These are phyloP conservation scores for Andrena praecox DNA, from an alignment of 2,888 invertebrate genomes.

Conservation along the genomic window DNA sequence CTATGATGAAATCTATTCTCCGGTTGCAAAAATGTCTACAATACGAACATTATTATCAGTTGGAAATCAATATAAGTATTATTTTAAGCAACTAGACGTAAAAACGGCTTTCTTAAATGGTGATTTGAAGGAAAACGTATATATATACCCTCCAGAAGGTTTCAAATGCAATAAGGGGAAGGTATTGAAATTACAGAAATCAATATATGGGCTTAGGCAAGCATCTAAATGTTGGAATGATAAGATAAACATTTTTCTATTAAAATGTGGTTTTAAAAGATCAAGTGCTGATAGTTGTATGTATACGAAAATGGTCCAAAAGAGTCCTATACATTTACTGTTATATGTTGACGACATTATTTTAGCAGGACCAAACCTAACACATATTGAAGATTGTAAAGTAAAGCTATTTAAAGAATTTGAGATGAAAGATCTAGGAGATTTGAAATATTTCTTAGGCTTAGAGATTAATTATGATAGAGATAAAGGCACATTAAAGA, in stretches of 20 bases:
- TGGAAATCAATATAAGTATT: slow-evolving; percentile 67
- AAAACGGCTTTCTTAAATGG: slow-evolving; percentile 66
- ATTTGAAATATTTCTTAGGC: neutral
- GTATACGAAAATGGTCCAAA: neutral
- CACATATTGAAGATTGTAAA: neutral
- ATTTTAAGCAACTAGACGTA: slow-evolving; percentile 62
- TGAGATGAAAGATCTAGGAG: neutral
- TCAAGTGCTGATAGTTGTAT: neutral
- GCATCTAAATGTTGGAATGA: no score
- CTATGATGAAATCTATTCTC: slow-evolving; percentile 74
- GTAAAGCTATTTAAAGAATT: neutral
- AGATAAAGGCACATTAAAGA: neutral
- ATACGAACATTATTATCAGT: slow-evolving; percentile 70
- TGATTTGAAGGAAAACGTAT: neutral
- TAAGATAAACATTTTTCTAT: neutral
- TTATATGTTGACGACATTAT: neutral
- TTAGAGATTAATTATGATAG: slow-evolving; percentile 7
- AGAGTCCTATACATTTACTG: neutral
- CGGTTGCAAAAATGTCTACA: slow-evolving; percentile 70
- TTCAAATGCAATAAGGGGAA: no score
- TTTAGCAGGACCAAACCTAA: neutral
- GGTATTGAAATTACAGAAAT: no score
- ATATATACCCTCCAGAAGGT: no score
- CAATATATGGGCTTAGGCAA: no score
- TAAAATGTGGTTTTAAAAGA: neutral